These are phyloP conservation scores for Rhinogobio ventralis DNA, from an alignment of 2,797 vertebrate genomes.

Conservation along the genomic window DNA sequence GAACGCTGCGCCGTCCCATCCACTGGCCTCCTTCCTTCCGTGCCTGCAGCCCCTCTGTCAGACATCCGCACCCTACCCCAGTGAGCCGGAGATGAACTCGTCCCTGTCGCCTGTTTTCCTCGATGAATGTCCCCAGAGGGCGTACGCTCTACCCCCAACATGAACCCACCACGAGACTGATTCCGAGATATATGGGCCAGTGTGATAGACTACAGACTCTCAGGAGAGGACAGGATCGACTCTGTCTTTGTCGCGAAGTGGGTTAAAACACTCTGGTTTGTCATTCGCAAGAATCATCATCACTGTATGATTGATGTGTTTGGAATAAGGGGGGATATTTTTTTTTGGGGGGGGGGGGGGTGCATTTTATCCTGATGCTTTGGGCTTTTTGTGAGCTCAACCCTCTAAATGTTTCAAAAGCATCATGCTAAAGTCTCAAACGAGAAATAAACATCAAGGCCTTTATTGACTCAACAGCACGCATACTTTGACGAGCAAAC, in stretches of 20 bases:
- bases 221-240: slow-evolving; percentile 10
- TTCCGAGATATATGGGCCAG: slow-evolving; percentile 31
- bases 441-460: slow-evolving; percentile 73
- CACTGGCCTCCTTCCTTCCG: slow-evolving; percentile 65
- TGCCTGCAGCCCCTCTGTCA: slow-evolving; percentile 70
- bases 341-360: background rate
- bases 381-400: background rate
- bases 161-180: slow-evolving; percentile 23
- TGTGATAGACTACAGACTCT: slow-evolving; percentile 15
- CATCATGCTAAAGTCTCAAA: slow-evolving; percentile 41
- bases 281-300: background rate
- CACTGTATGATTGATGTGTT: background rate
- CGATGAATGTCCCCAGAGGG: slow-evolving; percentile 34
- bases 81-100: slow-evolving; percentile 63
- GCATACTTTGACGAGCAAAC: slow-evolving; percentile 38
- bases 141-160: slow-evolving; percentile 11
- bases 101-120: background rate
- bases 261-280: background rate
- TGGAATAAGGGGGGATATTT: background rate
- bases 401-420: background rate
- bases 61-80: slow-evolving; percentile 69
- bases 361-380: background rate
- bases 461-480: slow-evolving; percentile 66
- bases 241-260: slow-evolving; percentile 21
- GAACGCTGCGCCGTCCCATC: slow-evolving; percentile 58